Conservation (phyloP, 2,113 vertebrate species). For the Paralichthys olivaceus region DNA sequence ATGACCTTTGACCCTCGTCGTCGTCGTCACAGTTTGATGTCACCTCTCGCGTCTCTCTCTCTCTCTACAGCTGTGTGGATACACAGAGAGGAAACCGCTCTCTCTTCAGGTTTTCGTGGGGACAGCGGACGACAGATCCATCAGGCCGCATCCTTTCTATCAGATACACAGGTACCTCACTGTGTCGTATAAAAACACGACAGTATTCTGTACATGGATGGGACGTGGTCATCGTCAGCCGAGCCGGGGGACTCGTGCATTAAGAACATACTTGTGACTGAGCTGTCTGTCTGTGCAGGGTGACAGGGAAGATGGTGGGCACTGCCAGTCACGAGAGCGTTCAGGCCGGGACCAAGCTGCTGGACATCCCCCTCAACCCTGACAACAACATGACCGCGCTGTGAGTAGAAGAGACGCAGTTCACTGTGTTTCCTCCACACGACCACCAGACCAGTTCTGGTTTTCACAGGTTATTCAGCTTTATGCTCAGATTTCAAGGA, state of each 20-base stretch:
- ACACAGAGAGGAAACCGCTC: conserved; percentile 88
- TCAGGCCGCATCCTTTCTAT: conserved; percentile 93
- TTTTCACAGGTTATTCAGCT: neutral
- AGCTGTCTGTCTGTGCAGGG: conserved; percentile 73
- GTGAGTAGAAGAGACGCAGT: conserved; percentile 76
- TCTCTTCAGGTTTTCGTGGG: conserved; percentile 94
- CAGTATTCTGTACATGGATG: too few species aligned
- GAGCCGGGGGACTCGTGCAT: neutral
- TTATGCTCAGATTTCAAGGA: neutral
- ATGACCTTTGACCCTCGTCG: neutral
- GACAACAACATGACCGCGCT: conserved; percentile 94
- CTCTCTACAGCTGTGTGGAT: conserved; percentile 86
- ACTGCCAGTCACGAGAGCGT: conserved; percentile 92
- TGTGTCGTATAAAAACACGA: too few species aligned
- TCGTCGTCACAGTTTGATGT: neutral
- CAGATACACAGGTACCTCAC: conserved; percentile 88
- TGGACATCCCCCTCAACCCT: conserved; percentile 90
- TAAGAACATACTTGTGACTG: neutral
- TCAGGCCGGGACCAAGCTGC: conserved; percentile 89
- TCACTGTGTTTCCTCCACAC: neutral
- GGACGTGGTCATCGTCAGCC: conserved; percentile 9
- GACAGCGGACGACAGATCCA: conserved; percentile 91
- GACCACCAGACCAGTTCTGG: neutral
- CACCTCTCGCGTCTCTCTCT: conserved; percentile 16
- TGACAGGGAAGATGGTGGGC: conserved; percentile 94